phyloP scores from a whole-genome alignment of 2,888 invertebrate genomes.

The Brachycybe producta region DNA sequence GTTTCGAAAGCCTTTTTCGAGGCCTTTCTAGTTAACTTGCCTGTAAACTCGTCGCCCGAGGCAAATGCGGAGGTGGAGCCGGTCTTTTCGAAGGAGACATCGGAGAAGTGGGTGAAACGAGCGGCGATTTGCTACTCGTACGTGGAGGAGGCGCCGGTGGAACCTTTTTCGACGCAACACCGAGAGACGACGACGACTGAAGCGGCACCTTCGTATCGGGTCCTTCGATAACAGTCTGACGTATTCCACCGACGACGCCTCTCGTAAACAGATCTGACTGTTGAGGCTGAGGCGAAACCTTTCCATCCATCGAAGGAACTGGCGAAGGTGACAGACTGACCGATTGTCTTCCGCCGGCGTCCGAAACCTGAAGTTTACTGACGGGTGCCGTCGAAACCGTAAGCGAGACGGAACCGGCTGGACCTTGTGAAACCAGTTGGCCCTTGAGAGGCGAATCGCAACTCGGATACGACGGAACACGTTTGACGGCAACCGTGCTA shows the following conservation, averaged over 20 bases:
- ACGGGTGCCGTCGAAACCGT: slow-evolving; percentile 31
- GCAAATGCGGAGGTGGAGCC: not conserved
- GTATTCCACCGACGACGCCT: slow-evolving; percentile 20
- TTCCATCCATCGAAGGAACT: slow-evolving; percentile 20
- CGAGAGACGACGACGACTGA: slow-evolving; percentile 53
- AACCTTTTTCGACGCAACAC: slow-evolving; percentile 50
- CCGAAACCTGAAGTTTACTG: slow-evolving; percentile 39
- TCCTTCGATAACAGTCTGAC: slow-evolving; percentile 22
- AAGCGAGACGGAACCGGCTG: slow-evolving; percentile 29
- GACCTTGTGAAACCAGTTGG: slow-evolving; percentile 22
- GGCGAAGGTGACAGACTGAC: slow-evolving; percentile 22
- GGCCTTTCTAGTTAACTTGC: too few relatives aligned
- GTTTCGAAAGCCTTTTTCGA: too few relatives aligned
- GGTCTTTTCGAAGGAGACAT: slow-evolving; percentile 35
- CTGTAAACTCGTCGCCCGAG: slow-evolving; percentile 12
- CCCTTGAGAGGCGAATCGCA: slow-evolving; percentile 43
- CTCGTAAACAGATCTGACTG: slow-evolving; percentile 22
- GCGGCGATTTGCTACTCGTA: slow-evolving; percentile 73
- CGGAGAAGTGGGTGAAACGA: slow-evolving; percentile 66
- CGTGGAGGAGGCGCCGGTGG: slow-evolving; percentile 89
- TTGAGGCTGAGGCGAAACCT: slow-evolving; percentile 16
- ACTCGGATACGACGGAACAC: slow-evolving; percentile 72
- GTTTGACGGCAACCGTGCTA: slow-evolving; percentile 17
- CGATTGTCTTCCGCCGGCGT: slow-evolving; percentile 34
- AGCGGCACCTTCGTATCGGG: slow-evolving; percentile 15